These are phyloP conservation scores for Stylophora pistillata DNA, from an alignment of 64 coral and sea anemone genomes.

Conservation along the genomic window DNA sequence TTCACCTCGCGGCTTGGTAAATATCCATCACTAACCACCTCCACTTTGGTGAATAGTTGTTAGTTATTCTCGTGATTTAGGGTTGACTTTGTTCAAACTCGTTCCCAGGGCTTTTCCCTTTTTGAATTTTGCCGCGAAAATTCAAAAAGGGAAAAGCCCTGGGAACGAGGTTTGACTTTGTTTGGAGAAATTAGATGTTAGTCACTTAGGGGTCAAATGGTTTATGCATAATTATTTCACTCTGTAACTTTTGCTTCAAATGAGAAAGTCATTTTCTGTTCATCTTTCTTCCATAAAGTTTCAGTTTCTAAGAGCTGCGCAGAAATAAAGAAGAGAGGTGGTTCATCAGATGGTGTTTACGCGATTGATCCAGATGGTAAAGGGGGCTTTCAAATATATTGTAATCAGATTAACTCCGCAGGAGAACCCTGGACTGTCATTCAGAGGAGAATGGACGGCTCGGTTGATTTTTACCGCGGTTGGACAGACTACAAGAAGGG, in stretches of 20 bases:
- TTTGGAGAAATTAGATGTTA: too few species aligned
- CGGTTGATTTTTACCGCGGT: conserved; percentile 21
- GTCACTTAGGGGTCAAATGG: too few species aligned
- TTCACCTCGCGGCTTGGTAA: too few species aligned
- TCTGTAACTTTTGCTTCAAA: not conserved
- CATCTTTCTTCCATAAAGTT: not conserved
- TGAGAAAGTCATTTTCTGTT: not conserved
- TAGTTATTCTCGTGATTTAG: too few species aligned
- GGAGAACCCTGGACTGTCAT: conserved; percentile 20
- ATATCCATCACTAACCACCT: too few species aligned
- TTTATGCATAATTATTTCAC: too few species aligned
- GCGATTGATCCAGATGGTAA: conserved; percentile 11
- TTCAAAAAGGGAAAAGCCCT: too few species aligned
- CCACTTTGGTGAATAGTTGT: too few species aligned
- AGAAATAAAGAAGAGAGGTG: not conserved
- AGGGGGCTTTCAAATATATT: conserved; percentile 15
- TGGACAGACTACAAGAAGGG: conserved; percentile 29
- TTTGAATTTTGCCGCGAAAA: too few species aligned
- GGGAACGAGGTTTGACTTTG: too few species aligned
- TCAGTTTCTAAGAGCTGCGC: not conserved
- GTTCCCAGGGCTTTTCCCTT: too few species aligned
- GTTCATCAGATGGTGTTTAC: not conserved
- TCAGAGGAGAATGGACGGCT: conserved; percentile 15
- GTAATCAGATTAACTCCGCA: not conserved
- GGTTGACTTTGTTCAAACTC: too few species aligned